Percentiles rank a stretch among this genome's conserved stretches.
Evolutionary conservation across 2,888 invertebrate genomes (phyloP).

Genomic region (Scaptomyza flava): DNA sequence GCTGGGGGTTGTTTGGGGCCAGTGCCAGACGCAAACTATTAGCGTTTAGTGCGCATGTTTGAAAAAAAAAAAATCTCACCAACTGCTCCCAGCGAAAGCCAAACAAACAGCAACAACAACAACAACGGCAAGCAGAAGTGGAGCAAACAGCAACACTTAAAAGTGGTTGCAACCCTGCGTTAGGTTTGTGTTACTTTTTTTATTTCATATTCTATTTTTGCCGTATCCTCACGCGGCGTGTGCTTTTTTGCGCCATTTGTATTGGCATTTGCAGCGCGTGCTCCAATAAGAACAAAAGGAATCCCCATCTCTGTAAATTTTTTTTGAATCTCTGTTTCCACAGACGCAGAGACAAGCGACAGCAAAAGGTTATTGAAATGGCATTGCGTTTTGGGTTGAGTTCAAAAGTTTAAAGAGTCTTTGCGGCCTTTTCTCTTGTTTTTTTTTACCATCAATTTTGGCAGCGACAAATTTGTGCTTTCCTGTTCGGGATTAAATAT

Average conservation of each 20-base stretch:
- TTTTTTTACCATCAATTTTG: conserved; percentile 24
- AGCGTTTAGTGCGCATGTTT: conserved; percentile 80
- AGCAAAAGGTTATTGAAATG: conserved; percentile 70
- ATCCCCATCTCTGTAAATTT: conserved; percentile 41
- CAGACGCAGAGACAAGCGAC: conserved; percentile 36
- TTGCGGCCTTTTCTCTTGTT: conserved; percentile 16
- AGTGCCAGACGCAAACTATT: conserved; percentile 67
- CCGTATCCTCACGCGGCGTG: conserved; percentile 35
- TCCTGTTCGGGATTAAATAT: conserved; percentile 50
- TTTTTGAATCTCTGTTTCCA: conserved; percentile 41
- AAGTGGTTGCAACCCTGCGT: conserved; percentile 79
- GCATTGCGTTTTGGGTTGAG: conserved; percentile 48
- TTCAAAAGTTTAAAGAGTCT: conserved; percentile 59
- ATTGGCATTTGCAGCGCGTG: conserved; percentile 79
- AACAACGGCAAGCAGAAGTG: conserved; percentile 34
- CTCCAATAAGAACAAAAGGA: conserved; percentile 80
- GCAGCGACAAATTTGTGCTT: conserved; percentile 55
- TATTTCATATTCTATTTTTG: neutral
- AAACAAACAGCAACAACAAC: conserved; percentile 34
- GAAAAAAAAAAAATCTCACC: conserved; percentile 48
- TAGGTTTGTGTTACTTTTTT: conserved; percentile 29
- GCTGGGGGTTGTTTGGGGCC: conserved; percentile 55
- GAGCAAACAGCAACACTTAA: conserved; percentile 75
- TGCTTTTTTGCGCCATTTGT: conserved; percentile 79
- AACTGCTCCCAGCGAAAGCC: conserved; percentile 42